These are phyloP conservation scores for Leuctra nigra DNA, from an alignment of 2,888 invertebrate species.

Conservation along the genomic window DNA sequence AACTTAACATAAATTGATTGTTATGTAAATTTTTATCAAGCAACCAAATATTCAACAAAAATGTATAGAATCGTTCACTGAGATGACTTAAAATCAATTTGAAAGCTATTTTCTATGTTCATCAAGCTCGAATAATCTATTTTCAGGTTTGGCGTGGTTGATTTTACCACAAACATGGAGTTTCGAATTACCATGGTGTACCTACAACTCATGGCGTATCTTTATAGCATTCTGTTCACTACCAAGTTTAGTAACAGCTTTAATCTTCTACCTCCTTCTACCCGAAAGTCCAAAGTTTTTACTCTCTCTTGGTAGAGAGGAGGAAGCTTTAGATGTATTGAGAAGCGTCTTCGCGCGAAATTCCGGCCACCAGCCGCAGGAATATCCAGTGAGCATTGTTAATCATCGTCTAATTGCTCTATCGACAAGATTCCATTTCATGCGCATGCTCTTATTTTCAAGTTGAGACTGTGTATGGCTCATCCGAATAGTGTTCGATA, in stretches of 20 bases:
- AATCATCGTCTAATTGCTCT: too few species aligned
- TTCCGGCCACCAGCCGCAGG: slow-evolving; percentile 1
- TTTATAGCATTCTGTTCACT: slow-evolving; percentile 38
- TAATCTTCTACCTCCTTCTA: slow-evolving; percentile 34
- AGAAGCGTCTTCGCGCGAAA: slow-evolving; percentile 33
- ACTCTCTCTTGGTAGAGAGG: slow-evolving; percentile 34
- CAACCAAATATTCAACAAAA: too few species aligned
- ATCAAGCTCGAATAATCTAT: slow-evolving; percentile 7
- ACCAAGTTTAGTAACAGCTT: slow-evolving; percentile 36
- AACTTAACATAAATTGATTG: too few species aligned
- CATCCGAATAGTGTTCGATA: too few species aligned
- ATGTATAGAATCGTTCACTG: too few species aligned
- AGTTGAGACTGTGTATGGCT: too few species aligned
- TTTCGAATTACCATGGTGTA: slow-evolving; percentile 22
- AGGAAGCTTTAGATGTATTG: slow-evolving; percentile 34
- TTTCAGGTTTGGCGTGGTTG: slow-evolving; percentile 35
- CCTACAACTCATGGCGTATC: slow-evolving; percentile 38
- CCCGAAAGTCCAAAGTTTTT: slow-evolving; percentile 40
- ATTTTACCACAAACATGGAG: slow-evolving; percentile 38
- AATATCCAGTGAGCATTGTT: slow-evolving; percentile 25
- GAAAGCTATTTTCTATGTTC: too few species aligned
- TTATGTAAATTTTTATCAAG: too few species aligned
- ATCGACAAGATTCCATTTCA: too few species aligned
- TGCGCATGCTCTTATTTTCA: too few species aligned
- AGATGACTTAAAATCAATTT: too few species aligned